These are phyloP conservation scores for Araneus ventricosus DNA, from an alignment of 1,140 invertebrate species.

Conservation along the genomic window DNA sequence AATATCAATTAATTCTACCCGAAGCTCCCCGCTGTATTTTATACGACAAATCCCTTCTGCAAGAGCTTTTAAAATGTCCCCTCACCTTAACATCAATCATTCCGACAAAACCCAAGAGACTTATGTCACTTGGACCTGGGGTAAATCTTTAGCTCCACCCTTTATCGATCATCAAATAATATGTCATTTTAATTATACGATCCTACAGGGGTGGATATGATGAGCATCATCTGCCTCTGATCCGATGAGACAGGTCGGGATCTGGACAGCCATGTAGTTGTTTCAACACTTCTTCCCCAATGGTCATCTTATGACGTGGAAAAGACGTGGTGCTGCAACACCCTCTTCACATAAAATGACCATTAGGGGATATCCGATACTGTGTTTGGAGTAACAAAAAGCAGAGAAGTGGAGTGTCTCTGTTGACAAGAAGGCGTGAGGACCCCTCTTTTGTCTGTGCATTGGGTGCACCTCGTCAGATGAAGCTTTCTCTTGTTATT, in stretches of 20 bases:
- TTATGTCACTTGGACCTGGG: neutral
- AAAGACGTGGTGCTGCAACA: constrained; percentile 20
- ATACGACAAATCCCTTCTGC: no score
- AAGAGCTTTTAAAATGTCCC: neutral
- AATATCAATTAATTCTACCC: no score
- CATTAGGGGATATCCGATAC: constrained; percentile 30
- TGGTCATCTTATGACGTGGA: constrained; percentile 47
- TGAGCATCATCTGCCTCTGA: neutral
- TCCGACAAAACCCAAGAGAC: neutral
- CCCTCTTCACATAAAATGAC: neutral
- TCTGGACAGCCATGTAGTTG: constrained; percentile 13
- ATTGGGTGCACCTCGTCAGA: no score
- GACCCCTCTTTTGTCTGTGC: no score
- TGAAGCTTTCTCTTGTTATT: no score
- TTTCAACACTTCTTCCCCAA: neutral
- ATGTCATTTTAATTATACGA: constrained; percentile 36
- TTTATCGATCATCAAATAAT: constrained; percentile 3
- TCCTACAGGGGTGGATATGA: neutral
- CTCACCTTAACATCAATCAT: neutral
- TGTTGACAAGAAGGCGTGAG: neutral
- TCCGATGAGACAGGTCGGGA: neutral
- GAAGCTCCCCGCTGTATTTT: no score
- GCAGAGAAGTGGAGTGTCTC: neutral
- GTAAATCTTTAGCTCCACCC: neutral
- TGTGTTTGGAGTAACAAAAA: neutral